Evolutionary conservation across 1,140 invertebrate species (phyloP).

Genomic region (Caerostris extrusa): DNA sequence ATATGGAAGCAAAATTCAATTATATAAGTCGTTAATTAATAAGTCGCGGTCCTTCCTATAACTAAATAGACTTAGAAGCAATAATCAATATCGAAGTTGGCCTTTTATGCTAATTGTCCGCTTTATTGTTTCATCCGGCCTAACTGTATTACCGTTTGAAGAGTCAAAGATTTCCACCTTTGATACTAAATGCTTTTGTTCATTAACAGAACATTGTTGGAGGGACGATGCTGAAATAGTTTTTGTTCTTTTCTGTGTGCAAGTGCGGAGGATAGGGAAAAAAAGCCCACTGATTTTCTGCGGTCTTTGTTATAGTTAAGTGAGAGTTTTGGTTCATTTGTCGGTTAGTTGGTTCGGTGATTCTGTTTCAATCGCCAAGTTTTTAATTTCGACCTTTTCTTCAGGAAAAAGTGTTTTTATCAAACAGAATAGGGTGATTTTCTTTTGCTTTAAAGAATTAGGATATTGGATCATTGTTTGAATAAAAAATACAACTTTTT

Average conservation of each 20-base stretch:
- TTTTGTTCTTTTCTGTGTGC: not conserved
- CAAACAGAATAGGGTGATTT: not conserved
- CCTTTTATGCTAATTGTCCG: constrained; percentile 41
- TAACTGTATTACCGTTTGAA: not conserved
- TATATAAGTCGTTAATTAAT: constrained; percentile 38
- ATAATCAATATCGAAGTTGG: constrained; percentile 18
- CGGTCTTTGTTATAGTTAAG: not conserved
- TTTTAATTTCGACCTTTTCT: not conserved
- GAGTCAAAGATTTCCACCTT: constrained; percentile 6
- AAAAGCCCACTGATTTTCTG: not conserved
- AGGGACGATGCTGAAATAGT: not conserved
- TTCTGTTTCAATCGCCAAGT: not conserved
- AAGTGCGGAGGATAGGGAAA: not conserved
- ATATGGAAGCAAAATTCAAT: not conserved
- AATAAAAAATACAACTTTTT: too few species aligned
- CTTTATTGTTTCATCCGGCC: not conserved
- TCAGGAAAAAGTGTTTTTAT: not conserved
- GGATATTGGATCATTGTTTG: too few species aligned
- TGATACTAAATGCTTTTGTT: not conserved
- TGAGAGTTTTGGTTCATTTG: not conserved
- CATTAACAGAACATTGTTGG: not conserved
- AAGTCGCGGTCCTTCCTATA: not conserved
- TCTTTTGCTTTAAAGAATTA: not conserved
- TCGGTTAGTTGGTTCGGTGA: not conserved
- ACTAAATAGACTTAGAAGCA: constrained; percentile 32